phyloP scores from a whole-genome alignment of 2,113 vertebrate species.

The Ictalurus furcatus region DNA sequence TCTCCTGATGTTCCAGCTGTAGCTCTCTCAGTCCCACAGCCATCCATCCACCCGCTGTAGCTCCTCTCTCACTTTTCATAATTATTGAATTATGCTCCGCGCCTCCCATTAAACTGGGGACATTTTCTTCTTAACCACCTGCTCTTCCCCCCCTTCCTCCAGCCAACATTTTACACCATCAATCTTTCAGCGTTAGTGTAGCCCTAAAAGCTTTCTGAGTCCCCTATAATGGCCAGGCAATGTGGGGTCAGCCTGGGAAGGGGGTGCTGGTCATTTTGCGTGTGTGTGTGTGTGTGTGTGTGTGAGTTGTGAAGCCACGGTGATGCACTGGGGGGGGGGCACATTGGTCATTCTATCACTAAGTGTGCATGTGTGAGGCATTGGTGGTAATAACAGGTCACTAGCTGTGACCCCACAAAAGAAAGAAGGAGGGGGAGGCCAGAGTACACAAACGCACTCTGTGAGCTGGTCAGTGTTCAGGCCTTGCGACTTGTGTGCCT shows the following conservation, averaged over 20 bases:
- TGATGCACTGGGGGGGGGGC: constrained; percentile 57
- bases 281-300: constrained; percentile 45
- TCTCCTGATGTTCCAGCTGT: constrained; percentile 34
- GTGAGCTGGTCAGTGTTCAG: constrained; percentile 48
- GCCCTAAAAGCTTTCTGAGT: constrained; percentile 84
- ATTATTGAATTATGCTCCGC: constrained; percentile 81
- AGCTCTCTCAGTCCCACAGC: constrained; percentile 40
- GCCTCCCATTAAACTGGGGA: constrained; percentile 77
- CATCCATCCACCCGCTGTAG: constrained; percentile 57
- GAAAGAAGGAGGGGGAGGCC: constrained; percentile 39
- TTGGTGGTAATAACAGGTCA: constrained; percentile 56
- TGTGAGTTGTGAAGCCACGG: constrained; percentile 67
- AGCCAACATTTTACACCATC: constrained; percentile 75
- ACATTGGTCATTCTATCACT: constrained; percentile 63
- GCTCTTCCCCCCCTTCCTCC: constrained; percentile 67
- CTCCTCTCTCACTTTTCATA: constrained; percentile 79
- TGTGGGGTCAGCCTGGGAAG: constrained; percentile 72
- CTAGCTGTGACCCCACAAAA: constrained; percentile 58
- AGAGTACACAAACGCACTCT: constrained; percentile 41
- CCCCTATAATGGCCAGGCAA: constrained; percentile 78
- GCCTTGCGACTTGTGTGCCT: constrained; percentile 45
- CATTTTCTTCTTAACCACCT: constrained; percentile 82
- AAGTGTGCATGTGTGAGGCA: constrained; percentile 52
- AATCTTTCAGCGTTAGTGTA: constrained; percentile 79
- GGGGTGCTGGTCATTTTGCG: constrained; percentile 62